phyloP scores from a whole-genome alignment of 2,888 invertebrate species.

The Oligia strigilis region DNA sequence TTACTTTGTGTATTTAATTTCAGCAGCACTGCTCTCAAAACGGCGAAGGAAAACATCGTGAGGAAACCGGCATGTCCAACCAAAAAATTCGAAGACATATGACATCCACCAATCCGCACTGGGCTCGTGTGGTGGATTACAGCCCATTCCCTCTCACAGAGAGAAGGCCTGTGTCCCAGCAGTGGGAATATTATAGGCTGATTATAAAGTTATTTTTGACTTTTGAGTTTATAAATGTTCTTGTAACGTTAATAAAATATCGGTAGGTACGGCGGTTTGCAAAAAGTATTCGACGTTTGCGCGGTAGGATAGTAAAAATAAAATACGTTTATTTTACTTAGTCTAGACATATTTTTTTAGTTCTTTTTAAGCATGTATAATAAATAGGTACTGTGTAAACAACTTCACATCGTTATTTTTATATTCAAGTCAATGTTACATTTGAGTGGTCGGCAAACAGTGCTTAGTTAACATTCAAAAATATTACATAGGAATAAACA shows the following conservation, averaged over 20 bases:
- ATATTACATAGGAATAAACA: slow-evolving; percentile 42
- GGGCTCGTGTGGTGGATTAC: not conserved
- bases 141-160: not conserved
- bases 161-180: not conserved
- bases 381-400: slow-evolving; percentile 55
- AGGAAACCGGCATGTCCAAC: not conserved
- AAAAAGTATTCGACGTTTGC: slow-evolving; percentile 37
- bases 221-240: slow-evolving; percentile 49
- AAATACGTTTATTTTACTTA: slow-evolving; percentile 44
- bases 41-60: not conserved
- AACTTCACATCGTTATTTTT: slow-evolving; percentile 49
- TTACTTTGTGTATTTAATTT: too few species aligned
- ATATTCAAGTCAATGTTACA: slow-evolving; percentile 51
- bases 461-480: slow-evolving; percentile 40
- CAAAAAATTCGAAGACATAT: not conserved
- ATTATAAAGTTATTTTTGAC: slow-evolving; percentile 23
- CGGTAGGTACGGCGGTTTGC: slow-evolving; percentile 19
- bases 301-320: slow-evolving; percentile 54
- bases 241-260: slow-evolving; percentile 26
- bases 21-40: not conserved
- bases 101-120: too few species aligned
- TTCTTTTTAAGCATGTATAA: slow-evolving; percentile 50
- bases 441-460: slow-evolving; percentile 56
- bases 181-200: not conserved
- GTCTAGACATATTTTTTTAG: slow-evolving; percentile 63